Evolutionary conservation across 2,888 invertebrate species (phyloP), one percentile per base, ranked within the genome.

Genomic region (Neoaliturus tenellus): DNA sequence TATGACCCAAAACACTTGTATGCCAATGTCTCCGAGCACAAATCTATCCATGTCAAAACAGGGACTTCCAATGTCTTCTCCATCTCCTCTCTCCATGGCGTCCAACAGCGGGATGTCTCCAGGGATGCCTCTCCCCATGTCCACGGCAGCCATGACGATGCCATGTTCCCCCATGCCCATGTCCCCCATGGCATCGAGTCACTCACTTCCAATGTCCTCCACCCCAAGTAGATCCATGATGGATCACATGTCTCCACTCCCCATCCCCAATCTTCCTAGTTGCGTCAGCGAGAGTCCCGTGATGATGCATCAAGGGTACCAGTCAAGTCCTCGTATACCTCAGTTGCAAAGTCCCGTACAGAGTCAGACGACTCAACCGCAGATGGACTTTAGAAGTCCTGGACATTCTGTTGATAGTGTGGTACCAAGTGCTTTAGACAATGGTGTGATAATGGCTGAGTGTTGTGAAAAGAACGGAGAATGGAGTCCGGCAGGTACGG

Each of bases 401-500:
- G 83, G 81, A 39, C 83, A 84, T 48, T 80, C 80, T 39, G 69
- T 80, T 12, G 83, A 84, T 20, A 48, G 82, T 78, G 81, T 69
- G 55, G 8, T 82, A 41, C 78, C 51, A 28, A 78, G 78, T 78
- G 78, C 78, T 51, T 78, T 78, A 78, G 73, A 82, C 73, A 82
- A 82, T 48, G 82, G 82, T 71, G 73, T 73, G 39, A 51, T 41
- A 28, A 12, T 55, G 55, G 31, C 73, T 14, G 82, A 82, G 82
- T 73, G 82, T 58, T 41, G 62, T 69, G 83, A 67, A 10, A 87
- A 86, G 58, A 87, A 87, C 62, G 87, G 87, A 12, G 87, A 87
- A 62, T 87, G 87, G 87, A 87, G 87, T 69, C 87, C 87, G 1
- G 87, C 86, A 10, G 85, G 84, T 5, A 85, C 86, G 33, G 39